phyloP scores from a whole-genome alignment of 92 coral and sea anemone genomes.

The Siderastrea radians region DNA sequence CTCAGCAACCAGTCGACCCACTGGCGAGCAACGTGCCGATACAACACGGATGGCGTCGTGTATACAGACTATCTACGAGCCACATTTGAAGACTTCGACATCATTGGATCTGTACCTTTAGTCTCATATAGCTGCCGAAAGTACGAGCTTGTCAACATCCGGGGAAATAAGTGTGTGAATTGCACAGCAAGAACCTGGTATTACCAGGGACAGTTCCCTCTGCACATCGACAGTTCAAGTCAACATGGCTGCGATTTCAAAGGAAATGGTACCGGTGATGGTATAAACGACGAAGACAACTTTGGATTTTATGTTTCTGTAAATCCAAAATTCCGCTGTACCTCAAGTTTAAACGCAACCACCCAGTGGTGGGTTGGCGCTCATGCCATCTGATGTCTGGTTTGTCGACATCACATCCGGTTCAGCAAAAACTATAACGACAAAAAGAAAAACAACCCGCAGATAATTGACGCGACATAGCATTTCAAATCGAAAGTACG shows the following conservation, averaged over 20 bases:
- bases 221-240: neutral
- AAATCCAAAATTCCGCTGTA: neutral
- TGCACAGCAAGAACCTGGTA: slow-evolving; percentile 5
- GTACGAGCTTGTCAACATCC: slow-evolving; percentile 32
- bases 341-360: neutral
- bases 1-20: slow-evolving; percentile 16
- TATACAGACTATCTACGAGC: slow-evolving; percentile 49
- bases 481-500: too few relatives aligned
- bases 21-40: slow-evolving; percentile 61
- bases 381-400: neutral
- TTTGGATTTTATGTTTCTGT: neutral
- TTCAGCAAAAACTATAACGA: too few relatives aligned
- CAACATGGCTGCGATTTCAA: neutral
- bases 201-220: neutral
- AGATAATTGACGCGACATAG: too few relatives aligned
- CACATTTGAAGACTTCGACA: slow-evolving; percentile 2
- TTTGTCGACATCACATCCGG: too few relatives aligned
- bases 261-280: neutral
- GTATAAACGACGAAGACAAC: neutral
- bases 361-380: slow-evolving; percentile 15
- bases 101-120: neutral
- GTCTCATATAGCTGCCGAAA: neutral
- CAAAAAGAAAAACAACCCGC: too few relatives aligned
- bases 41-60: slow-evolving; percentile 52
- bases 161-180: slow-evolving; percentile 4